Evolutionary conservation across 2,797 vertebrate genomes (phyloP).

Genomic region (Tinamus major): DNA sequence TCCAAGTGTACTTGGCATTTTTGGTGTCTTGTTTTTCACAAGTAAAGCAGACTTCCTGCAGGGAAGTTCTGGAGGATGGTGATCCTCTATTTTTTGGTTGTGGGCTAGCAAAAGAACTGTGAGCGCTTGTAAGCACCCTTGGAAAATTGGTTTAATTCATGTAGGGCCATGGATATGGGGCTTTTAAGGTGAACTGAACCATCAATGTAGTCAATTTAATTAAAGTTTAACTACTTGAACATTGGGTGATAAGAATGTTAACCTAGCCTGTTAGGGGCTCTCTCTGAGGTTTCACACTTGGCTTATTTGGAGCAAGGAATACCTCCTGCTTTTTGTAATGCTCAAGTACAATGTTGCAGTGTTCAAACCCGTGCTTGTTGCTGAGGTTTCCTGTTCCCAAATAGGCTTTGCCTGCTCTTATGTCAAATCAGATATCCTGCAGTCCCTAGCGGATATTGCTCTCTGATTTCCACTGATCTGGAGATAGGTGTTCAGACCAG

Average conservation of each 20-base stretch:
- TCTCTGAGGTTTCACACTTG: neutral
- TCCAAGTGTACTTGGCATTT: neutral
- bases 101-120: neutral
- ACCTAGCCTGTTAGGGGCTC: neutral
- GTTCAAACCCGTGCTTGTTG: conserved; percentile 35
- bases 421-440: conserved; percentile 41
- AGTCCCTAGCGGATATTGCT: neutral
- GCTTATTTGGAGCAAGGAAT: conserved; percentile 3
- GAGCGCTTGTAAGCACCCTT: neutral
- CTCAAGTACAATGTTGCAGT: conserved; percentile 38
- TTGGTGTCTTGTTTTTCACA: neutral
- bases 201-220: neutral
- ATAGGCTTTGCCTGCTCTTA: conserved; percentile 18
- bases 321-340: conserved; percentile 4
- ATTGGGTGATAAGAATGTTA: neutral
- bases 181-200: neutral
- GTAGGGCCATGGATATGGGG: neutral
- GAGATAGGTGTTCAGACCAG: neutral
- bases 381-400: conserved; percentile 34
- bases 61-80: neutral
- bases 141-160: neutral
- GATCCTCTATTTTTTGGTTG: neutral
- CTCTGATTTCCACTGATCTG: conserved; percentile 19
- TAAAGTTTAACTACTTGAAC: neutral
- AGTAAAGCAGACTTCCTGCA: neutral